A percentile compares a stretch with the other conserved stretches of the same genome.
Evolutionary conservation across 2,797 vertebrate species (phyloP).

Genomic region (Microhierax caerulescens): DNA sequence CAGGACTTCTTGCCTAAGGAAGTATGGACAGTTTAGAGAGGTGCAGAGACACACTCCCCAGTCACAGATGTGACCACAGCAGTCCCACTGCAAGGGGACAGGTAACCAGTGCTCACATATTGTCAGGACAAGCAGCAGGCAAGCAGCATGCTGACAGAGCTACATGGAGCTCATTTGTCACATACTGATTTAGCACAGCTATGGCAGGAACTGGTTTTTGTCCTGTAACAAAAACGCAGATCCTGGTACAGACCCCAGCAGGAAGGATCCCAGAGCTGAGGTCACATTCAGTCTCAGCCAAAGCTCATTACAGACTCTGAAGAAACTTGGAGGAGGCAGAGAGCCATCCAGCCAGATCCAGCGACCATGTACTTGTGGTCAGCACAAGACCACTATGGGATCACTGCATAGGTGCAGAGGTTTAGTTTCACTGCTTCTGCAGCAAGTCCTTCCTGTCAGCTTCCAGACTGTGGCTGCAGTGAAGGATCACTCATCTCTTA

Average conservation of each 20-base stretch:
- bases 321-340: background rate
- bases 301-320: accelerated
- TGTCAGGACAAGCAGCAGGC: background rate
- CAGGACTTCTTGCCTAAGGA: background rate
- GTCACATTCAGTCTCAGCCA: background rate
- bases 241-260: background rate
- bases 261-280: background rate
- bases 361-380: background rate
- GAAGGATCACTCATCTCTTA: background rate
- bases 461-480: background rate
- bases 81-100: background rate
- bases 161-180: background rate
- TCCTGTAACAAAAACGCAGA: background rate
- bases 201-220: background rate
- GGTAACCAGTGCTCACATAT: background rate
- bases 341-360: background rate
- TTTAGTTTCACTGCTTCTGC: background rate
- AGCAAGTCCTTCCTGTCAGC: background rate
- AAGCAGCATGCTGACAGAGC: background rate
- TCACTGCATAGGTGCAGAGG: background rate
- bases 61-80: background rate
- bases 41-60: background rate
- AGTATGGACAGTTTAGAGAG: background rate
- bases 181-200: background rate
- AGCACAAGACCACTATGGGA: background rate